A percentile compares a stretch with the other conserved stretches of the same genome.
These are phyloP conservation scores for Aphis craccivora DNA, from an alignment of 1,140 invertebrate species.

Conservation along the genomic window DNA sequence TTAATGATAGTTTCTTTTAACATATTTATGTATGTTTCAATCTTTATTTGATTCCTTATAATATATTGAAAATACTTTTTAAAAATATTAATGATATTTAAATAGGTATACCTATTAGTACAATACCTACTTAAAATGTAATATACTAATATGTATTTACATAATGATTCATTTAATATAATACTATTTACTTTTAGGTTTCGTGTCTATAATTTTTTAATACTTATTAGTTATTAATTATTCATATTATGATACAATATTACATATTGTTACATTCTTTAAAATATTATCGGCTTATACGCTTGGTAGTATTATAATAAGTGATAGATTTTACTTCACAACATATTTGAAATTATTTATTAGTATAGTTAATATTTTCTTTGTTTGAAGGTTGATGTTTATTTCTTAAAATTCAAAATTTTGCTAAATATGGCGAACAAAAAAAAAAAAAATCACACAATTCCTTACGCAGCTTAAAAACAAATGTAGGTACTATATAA, in stretches of 20 bases:
- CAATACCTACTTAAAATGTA: too few relatives aligned
- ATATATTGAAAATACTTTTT: not conserved
- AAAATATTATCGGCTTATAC: not conserved
- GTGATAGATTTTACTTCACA: not conserved
- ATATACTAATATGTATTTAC: not conserved
- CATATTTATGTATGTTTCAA: not conserved
- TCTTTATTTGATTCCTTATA: not conserved
- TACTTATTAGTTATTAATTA: not conserved
- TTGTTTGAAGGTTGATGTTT: not conserved
- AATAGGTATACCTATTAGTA: not conserved
- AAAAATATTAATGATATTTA: conserved; percentile 10
- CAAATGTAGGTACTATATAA: not conserved
- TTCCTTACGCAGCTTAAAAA: not conserved
- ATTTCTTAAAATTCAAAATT: not conserved
- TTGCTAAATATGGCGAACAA: not conserved
- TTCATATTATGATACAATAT: not conserved
- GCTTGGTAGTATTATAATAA: not conserved
- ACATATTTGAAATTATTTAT: not conserved
- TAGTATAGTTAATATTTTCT: not conserved
- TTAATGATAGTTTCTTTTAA: not conserved
- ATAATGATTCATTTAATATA: not conserved
- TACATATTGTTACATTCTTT: not conserved
- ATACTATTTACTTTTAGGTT: not conserved
- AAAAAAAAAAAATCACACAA: not conserved
- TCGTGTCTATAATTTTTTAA: not conserved